Evolutionary conservation across 1,140 invertebrate species (phyloP).

Genomic region (Drosophila repletoides): DNA sequence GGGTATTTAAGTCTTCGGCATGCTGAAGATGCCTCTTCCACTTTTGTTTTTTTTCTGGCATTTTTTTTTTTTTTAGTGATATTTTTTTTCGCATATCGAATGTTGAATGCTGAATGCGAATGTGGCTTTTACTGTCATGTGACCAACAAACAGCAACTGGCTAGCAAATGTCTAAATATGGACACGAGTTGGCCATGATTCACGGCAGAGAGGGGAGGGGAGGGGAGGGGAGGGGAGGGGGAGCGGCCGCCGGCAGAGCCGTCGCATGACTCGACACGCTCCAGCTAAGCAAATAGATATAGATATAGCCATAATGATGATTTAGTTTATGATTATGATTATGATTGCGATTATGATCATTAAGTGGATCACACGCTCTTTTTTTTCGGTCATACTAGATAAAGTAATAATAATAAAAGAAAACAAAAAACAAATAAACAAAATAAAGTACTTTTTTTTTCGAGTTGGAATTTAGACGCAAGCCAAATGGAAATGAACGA

Average conservation of each 20-base stretch:
- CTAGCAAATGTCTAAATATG: constrained; percentile 74
- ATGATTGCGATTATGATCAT: no score
- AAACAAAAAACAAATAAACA: background rate
- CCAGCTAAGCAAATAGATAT: constrained; percentile 19
- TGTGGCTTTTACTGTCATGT: constrained; percentile 52
- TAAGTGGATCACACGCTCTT: no score
- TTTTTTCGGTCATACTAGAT: no score
- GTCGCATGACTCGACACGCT: constrained; percentile 18
- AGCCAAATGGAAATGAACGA: constrained; percentile 42
- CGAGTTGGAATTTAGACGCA: constrained; percentile 32
- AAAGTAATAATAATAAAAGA: no score
- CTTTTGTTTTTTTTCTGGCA: background rate
- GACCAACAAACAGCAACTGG: constrained; percentile 69
- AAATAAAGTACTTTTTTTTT: constrained; percentile 9
- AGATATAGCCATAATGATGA: constrained; percentile 10
- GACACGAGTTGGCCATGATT: constrained; percentile 56
- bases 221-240: background rate
- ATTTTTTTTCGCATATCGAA: constrained; percentile 28
- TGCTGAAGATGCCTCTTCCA: no score
- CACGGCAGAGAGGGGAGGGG: constrained; percentile 17
- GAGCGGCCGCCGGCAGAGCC: no score
- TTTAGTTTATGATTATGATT: constrained; percentile 8
- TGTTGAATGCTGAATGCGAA: constrained; percentile 5
- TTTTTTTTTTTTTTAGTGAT: constrained; percentile 1
- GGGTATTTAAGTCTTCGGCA: no score